These are phyloP conservation scores for Proisotoma minuta DNA, from an alignment of 2,888 invertebrate genomes.

Conservation along the genomic window DNA sequence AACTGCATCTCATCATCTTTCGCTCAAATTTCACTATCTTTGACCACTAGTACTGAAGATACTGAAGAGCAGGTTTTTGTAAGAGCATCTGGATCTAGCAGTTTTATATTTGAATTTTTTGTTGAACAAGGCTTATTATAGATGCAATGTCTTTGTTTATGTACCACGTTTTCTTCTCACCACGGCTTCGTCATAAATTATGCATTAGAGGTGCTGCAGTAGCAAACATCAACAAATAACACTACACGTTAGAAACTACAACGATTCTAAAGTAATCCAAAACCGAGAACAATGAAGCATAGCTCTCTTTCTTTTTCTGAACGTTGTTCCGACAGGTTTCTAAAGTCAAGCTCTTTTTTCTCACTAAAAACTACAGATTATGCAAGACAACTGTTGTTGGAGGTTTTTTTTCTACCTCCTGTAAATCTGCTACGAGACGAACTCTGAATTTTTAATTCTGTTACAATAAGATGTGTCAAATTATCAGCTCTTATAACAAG, in stretches of 20 bases:
- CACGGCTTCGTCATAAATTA: slow-evolving; percentile 13
- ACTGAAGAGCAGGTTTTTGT: not conserved
- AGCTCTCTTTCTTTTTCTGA: no score
- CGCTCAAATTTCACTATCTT: not conserved
- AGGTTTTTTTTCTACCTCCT: not conserved
- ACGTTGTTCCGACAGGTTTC: not conserved
- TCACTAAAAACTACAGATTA: no score
- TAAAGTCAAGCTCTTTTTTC: not conserved
- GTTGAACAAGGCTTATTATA: slow-evolving; percentile 15
- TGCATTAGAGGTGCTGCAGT: slow-evolving; percentile 8
- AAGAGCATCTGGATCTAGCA: not conserved
- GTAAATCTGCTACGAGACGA: not conserved
- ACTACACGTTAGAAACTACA: not conserved
- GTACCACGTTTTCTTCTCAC: slow-evolving; percentile 9
- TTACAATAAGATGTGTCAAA: no score
- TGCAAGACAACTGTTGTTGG: not conserved
- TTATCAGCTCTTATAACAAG: no score
- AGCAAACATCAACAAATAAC: slow-evolving; percentile 4
- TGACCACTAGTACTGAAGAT: not conserved
- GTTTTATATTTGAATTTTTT: not conserved
- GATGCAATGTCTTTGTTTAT: slow-evolving; percentile 11
- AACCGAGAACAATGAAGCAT: not conserved
- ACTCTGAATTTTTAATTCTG: not conserved
- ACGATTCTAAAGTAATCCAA: not conserved
- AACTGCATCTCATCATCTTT: no score